Evolutionary conservation across 2,113 vertebrate genomes (phyloP).

Genomic region (Cacatua alba): DNA sequence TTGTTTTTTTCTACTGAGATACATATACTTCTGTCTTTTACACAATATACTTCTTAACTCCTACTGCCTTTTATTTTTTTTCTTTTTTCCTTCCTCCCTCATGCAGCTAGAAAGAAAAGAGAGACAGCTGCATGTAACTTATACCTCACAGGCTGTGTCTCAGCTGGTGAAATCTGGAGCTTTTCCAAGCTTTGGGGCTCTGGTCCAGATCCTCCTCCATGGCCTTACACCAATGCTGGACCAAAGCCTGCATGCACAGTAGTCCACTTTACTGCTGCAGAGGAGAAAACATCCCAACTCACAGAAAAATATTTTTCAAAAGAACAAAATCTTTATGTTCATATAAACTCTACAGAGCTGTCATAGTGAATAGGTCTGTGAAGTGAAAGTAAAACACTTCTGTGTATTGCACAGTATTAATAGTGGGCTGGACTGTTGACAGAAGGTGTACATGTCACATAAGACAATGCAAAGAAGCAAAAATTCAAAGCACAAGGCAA

Average conservation of each 20-base stretch:
- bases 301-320: neutral
- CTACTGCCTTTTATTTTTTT: neutral
- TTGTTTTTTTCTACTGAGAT: neutral
- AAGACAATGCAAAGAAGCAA: neutral
- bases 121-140: neutral
- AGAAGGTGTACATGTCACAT: neutral
- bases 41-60: neutral
- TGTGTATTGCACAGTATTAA: neutral
- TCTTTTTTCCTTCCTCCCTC: neutral
- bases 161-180: neutral
- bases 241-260: neutral
- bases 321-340: neutral
- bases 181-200: neutral
- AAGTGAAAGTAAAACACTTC: neutral
- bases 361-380: neutral
- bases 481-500: neutral
- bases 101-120: neutral
- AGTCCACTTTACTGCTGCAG: neutral
- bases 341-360: neutral
- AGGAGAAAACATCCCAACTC: neutral
- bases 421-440: neutral
- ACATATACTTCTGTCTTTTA: neutral
- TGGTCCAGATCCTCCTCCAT: neutral
- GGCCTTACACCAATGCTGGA: neutral
- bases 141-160: neutral